Conservation (phyloP, 1,140 invertebrate genomes). For the Eueides isabella region DNA sequence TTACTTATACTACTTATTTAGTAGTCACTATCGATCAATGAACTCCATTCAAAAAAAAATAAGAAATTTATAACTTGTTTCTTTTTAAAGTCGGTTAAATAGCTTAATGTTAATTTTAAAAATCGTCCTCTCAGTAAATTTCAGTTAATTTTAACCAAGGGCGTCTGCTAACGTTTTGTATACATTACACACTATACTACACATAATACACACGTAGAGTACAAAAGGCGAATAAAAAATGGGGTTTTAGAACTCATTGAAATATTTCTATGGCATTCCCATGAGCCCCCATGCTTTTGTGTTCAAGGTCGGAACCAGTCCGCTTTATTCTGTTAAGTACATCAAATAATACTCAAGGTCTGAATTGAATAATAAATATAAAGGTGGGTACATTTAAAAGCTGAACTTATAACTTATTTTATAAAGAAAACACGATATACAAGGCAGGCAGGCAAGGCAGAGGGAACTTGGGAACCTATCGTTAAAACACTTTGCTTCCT, state of each 20-base stretch:
- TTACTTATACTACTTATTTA: too few species aligned
- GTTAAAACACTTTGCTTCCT: too few species aligned
- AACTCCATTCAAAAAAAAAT: too few species aligned
- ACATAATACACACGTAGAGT: background rate
- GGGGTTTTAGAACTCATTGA: conserved; percentile 17
- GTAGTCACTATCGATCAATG: too few species aligned
- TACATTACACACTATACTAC: too few species aligned
- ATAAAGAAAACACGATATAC: too few species aligned
- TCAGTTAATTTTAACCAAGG: conserved; percentile 10
- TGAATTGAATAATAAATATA: background rate
- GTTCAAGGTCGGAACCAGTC: conserved; percentile 12
- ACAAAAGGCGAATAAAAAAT: conserved; percentile 3
- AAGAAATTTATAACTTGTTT: too few species aligned
- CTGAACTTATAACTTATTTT: too few species aligned
- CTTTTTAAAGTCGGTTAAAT: too few species aligned
- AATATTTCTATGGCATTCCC: conserved; percentile 22
- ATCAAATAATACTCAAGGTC: background rate
- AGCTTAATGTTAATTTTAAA: background rate
- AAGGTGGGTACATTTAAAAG: background rate
- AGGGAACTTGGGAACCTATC: too few species aligned
- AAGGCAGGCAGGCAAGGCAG: too few species aligned
- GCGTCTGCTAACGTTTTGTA: background rate
- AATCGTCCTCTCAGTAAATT: background rate
- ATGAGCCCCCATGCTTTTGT: conserved; percentile 13
- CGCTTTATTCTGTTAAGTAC: background rate